Conservation (phyloP, 2,113 vertebrate species). For the Aepyceros melampus region DNA sequence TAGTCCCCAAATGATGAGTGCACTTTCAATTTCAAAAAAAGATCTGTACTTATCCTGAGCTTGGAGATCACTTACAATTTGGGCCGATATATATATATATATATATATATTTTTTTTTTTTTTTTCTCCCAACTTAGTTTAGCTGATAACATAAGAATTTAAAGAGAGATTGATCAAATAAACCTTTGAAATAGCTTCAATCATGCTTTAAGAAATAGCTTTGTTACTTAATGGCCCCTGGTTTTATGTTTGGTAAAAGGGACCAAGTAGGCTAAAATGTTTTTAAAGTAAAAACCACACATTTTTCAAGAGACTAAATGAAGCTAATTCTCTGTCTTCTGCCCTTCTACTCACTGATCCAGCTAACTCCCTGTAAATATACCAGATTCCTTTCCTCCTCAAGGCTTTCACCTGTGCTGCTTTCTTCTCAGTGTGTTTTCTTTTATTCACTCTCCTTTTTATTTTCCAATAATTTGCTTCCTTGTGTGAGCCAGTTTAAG, state of each 20-base stretch:
- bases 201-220: background rate
- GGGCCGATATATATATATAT: background rate
- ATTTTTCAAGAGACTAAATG: background rate
- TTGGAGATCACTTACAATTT: conserved; percentile 30
- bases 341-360: background rate
- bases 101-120: background rate
- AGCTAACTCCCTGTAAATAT: background rate
- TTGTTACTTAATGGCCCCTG: background rate
- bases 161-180: conserved; percentile 24
- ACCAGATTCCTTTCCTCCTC: background rate
- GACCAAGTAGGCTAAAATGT: background rate
- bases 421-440: background rate
- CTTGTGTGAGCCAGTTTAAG: background rate
- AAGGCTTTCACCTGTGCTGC: rapidly evolving
- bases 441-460: background rate
- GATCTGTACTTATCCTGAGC: background rate
- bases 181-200: background rate
- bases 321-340: background rate
- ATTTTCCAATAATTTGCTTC: background rate
- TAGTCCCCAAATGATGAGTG: background rate
- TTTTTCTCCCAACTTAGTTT: background rate
- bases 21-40: background rate
- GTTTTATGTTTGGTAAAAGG: conserved; percentile 7
- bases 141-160: background rate
- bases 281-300: background rate